Conservation (phyloP, 2,888 invertebrate genomes). For the Drosophila anomalata region DNA sequence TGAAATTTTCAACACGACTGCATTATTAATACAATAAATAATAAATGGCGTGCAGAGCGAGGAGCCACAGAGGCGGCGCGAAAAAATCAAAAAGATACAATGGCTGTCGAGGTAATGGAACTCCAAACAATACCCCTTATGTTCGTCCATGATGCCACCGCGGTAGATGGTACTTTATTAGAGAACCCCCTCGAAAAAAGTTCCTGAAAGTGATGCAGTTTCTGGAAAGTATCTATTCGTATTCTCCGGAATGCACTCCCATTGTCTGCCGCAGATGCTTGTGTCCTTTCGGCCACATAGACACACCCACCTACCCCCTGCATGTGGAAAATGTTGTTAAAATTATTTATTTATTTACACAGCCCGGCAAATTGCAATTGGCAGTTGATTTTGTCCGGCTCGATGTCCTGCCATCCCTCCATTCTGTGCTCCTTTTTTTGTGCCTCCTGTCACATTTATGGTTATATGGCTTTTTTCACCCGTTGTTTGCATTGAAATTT, state of each 20-base stretch:
- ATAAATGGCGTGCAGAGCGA: slow-evolving; percentile 52
- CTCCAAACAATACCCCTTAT: too few relatives aligned
- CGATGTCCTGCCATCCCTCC: slow-evolving; percentile 9
- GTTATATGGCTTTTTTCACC: neutral
- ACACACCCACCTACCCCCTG: neutral
- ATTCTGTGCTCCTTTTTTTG: neutral
- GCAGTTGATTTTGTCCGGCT: slow-evolving; percentile 38
- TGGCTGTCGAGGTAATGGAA: neutral
- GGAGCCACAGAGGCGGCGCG: slow-evolving; percentile 1
- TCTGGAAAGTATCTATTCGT: too few relatives aligned
- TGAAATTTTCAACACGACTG: slow-evolving; percentile 62
- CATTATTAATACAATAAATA: slow-evolving; percentile 70
- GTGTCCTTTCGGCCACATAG: too few relatives aligned
- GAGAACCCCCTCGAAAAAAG: too few relatives aligned
- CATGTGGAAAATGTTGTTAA: slow-evolving; percentile 30
- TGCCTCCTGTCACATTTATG: slow-evolving; percentile 10
- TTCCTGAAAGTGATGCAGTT: too few relatives aligned
- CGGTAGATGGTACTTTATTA: too few relatives aligned
- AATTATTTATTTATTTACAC: slow-evolving; percentile 43
- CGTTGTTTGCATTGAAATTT: slow-evolving; percentile 37
- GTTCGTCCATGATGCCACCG: neutral
- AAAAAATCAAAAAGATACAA: neutral
- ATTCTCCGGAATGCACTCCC: neutral
- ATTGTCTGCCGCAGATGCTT: neutral
- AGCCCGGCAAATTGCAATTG: slow-evolving; percentile 42